These are phyloP conservation scores for Drosophila longiperda DNA, from an alignment of 2,888 invertebrate species.

Conservation along the genomic window DNA sequence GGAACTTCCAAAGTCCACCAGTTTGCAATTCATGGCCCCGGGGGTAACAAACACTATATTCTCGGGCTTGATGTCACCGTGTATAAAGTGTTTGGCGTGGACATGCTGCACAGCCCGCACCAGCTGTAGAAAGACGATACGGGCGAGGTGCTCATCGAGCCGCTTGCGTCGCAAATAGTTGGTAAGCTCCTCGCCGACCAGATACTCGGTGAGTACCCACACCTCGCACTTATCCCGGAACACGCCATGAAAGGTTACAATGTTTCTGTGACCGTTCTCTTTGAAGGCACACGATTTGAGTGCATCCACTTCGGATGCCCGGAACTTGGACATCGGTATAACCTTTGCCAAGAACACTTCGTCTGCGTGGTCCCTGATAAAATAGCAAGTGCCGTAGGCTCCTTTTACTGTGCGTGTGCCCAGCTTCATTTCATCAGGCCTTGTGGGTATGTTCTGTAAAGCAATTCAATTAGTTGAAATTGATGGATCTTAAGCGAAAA, in stretches of 20 bases:
- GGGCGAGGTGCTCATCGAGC: slow-evolving; percentile 91
- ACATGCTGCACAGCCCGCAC: slow-evolving; percentile 93
- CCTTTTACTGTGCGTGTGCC: slow-evolving; percentile 68
- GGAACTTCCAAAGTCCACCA: slow-evolving; percentile 99
- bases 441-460: slow-evolving; percentile 68
- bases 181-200: slow-evolving; percentile 92
- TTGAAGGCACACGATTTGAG: slow-evolving; percentile 90
- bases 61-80: slow-evolving; percentile 98
- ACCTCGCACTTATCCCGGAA: slow-evolving; percentile 93
- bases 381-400: slow-evolving; percentile 78
- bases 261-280: slow-evolving; percentile 90
- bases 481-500: not conserved
- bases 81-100: slow-evolving; percentile 93
- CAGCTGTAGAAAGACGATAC: slow-evolving; percentile 92
- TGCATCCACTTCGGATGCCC: slow-evolving; percentile 89
- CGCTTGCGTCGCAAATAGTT: slow-evolving; percentile 11
- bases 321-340: slow-evolving; percentile 75
- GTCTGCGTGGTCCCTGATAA: slow-evolving; percentile 69
- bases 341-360: slow-evolving; percentile 77
- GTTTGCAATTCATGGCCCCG: slow-evolving; percentile 87
- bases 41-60: slow-evolving; percentile 85
- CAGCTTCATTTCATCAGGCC: slow-evolving; percentile 73
- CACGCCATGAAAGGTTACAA: slow-evolving; percentile 92
- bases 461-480: not conserved
- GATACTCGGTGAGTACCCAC: slow-evolving; percentile 95